Percentiles rank a stretch among this genome's conserved stretches.
Conservation (phyloP, 2,797 vertebrate species). For the Halcyon chelicuti region DNA sequence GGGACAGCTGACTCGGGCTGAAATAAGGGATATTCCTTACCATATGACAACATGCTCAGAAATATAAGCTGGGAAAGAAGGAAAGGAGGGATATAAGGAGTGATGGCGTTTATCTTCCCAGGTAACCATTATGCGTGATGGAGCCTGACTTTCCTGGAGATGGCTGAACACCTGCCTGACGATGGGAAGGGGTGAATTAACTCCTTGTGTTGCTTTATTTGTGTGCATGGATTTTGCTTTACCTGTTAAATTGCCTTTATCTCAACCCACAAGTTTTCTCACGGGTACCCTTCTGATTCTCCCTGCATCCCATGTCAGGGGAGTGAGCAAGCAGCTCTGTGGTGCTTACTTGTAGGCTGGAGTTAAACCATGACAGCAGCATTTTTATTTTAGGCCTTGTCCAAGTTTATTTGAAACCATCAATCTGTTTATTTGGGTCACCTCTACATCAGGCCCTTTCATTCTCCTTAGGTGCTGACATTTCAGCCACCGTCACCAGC, state of each 20-base stretch:
- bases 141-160: not conserved
- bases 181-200: not conserved
- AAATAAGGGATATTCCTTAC: not conserved
- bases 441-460: not conserved
- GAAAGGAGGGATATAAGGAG: not conserved
- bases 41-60: accelerated
- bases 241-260: not conserved
- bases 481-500: not conserved
- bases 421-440: not conserved
- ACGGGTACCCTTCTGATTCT: not conserved
- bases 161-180: not conserved
- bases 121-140: not conserved
- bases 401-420: not conserved
- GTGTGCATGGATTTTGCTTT: not conserved
- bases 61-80: not conserved
- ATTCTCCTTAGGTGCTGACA: not conserved
- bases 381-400: not conserved
- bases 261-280: not conserved
- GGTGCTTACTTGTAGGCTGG: not conserved
- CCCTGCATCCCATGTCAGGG: not conserved
- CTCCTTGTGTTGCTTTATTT: not conserved
- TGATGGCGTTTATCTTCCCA: not conserved
- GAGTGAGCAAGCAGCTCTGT: not conserved
- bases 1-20: not conserved
- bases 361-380: accelerated